phyloP scores from a whole-genome alignment of 2,113 vertebrate species.

The Callithrix jacchus region DNA sequence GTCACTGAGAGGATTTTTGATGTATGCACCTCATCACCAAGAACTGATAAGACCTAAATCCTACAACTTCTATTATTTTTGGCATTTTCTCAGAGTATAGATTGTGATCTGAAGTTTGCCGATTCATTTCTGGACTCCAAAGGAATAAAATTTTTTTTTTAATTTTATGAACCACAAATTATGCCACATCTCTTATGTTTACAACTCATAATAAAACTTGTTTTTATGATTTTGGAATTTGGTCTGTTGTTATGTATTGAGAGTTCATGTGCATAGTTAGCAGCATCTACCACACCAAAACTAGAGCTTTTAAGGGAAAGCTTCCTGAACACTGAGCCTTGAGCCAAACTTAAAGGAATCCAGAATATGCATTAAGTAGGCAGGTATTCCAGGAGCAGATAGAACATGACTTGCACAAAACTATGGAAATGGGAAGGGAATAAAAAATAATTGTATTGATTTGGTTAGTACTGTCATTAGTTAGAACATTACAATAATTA shows the following conservation, averaged over 20 bases:
- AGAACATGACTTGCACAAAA: not conserved
- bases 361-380: not conserved
- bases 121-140: constrained; percentile 40
- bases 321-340: not conserved
- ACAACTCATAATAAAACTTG: constrained; percentile 51
- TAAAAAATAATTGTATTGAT: not conserved
- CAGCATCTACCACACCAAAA: not conserved
- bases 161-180: constrained; percentile 37
- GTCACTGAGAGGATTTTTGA: constrained; percentile 16
- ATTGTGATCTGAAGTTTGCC: constrained; percentile 39
- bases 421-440: not conserved
- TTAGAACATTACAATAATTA: constrained; percentile 23
- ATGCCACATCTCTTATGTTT: constrained; percentile 45
- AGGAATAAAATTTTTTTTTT: constrained; percentile 23
- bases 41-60: constrained; percentile 33
- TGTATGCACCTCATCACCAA: constrained; percentile 27
- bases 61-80: not conserved
- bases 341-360: not conserved
- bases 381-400: not conserved
- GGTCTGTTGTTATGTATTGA: not conserved
- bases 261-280: not conserved
- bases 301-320: not conserved
- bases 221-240: constrained; percentile 18
- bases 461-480: constrained; percentile 33
- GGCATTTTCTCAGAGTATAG: constrained; percentile 41